These are phyloP conservation scores for Lutra lutra DNA, from an alignment of 2,797 vertebrate genomes.

Conservation along the genomic window DNA sequence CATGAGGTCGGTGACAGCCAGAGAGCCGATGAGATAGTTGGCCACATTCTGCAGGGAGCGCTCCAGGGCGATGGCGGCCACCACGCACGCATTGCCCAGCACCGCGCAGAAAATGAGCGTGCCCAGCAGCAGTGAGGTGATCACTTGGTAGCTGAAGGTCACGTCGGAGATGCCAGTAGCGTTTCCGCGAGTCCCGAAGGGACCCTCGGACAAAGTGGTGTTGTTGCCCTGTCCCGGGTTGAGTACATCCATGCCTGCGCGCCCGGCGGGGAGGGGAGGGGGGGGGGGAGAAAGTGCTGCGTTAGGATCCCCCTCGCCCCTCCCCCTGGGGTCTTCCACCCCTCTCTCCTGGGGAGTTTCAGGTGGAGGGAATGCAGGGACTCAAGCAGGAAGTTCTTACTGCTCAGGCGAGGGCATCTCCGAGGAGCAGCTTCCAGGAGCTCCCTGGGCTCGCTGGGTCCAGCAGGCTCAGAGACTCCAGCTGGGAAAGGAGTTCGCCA, in stretches of 20 bases:
- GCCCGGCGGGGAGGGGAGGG: background rate
- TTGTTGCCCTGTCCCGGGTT: conserved; percentile 79
- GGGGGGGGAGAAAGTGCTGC: background rate
- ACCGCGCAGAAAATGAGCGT: conserved; percentile 95
- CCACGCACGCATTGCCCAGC: conserved; percentile 97
- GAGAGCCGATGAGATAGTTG: conserved; percentile 98
- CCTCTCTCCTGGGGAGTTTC: background rate
- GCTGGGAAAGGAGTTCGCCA: conserved; percentile 35
- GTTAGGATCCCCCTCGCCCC: conserved; percentile 18
- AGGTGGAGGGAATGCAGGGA: background rate
- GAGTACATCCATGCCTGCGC: conserved; percentile 71
- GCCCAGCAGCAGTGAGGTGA: conserved; percentile 94
- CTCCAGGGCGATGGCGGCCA: conserved; percentile 96
- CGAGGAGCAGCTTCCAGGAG: conserved; percentile 1
- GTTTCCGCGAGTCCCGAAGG: conserved; percentile 83
- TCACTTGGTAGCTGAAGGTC: conserved; percentile 93
- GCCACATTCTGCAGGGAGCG: conserved; percentile 98
- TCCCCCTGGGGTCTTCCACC: conserved; percentile 59
- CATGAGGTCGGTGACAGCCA: conserved; percentile 98
- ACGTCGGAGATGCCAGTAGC: conserved; percentile 82
- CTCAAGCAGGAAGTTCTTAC: conserved; percentile 73
- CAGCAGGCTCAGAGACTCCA: background rate
- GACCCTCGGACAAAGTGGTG: conserved; percentile 86
- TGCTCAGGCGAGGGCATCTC: conserved; percentile 48
- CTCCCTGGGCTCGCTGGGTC: background rate